Base-by-base conservation (phyloP, 2,113 vertebrate genomes). In the Crocuta crocuta region DNA sequence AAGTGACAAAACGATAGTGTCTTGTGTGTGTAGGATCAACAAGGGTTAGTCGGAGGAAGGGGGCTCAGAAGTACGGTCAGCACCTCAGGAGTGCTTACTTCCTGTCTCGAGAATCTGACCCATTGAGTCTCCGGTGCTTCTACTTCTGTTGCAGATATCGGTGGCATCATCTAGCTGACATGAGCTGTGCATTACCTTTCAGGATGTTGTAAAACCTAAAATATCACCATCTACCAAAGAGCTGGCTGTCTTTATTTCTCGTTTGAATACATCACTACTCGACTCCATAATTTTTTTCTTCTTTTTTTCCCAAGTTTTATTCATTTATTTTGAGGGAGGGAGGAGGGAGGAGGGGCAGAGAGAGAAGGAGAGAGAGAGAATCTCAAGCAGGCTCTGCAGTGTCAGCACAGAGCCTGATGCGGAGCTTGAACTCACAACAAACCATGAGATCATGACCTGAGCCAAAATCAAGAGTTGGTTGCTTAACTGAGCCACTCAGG, bases 21-120 rank as follows among this genome's bases (percentile, higher is more conserved):
- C 24, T 50, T 17, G 2, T 26, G 1, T 65, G 33, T 21, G 21
- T 86, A 80, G 5, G 13, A 39, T 21, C 11, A 31, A 3, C 61
- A 8, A 9, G 45, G 33, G 7, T 16, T 28, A 24, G 7, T 43
- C 28, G 26, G n/a, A 39, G 17, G 71, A 45, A 16, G 48, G 4
- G 15, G 11, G 15, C 81, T 16, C 4, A 2, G 55, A 53, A 19
- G 16, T 5, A 0, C 13, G 1, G 5, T 10, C 8, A 21, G 31
- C 19, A 28, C 74, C 33, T 33, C 15, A 8, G 63, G 48, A 86
- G 70, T 26, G 17, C 63, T 53, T 21, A 1, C 43, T 28, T 74
- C n/a, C 50, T 23, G 23, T 48, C 53, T 5, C 31, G 23, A 53
- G 35, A 73, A 21, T 45, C 28, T 86, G 45, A 83, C 15, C 65